Percentiles rank a stretch among this genome's conserved stretches.
These are phyloP conservation scores for Pseudomugil tenellus DNA, from an alignment of 2,797 vertebrate genomes.

Conservation along the genomic window DNA sequence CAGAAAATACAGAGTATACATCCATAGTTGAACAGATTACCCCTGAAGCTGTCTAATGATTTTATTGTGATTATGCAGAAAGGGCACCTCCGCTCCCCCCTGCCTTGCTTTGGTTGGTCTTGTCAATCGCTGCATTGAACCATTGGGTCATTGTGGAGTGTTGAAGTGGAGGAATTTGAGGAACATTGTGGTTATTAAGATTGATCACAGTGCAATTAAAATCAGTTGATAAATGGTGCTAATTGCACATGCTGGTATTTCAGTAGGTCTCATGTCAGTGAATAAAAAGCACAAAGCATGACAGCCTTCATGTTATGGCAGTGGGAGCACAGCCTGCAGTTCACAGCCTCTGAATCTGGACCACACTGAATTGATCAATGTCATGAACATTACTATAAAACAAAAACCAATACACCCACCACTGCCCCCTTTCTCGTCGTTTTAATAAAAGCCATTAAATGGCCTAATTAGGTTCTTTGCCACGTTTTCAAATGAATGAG, in stretches of 20 bases:
- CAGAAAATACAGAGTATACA: neutral
- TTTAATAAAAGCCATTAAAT: constrained; percentile 4
- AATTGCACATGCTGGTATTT: constrained; percentile 55
- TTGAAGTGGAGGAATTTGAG: constrained; percentile 35
- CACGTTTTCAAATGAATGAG: neutral
- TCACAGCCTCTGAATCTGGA: constrained; percentile 44
- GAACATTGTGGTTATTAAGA: constrained; percentile 35
- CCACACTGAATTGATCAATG: constrained; percentile 50
- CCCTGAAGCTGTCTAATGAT: neutral
- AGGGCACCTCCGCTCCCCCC: constrained; percentile 1
- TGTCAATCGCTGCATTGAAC: constrained; percentile 49
- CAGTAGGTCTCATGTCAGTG: constrained; percentile 48
- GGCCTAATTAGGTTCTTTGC: constrained; percentile 7
- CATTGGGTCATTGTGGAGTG: constrained; percentile 26
- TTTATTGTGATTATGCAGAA: constrained; percentile 31
- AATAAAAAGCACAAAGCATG: constrained; percentile 52
- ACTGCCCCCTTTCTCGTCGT: neutral
- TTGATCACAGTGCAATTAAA: constrained; percentile 48
- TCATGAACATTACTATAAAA: constrained; percentile 27
- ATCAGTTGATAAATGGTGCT: constrained; percentile 55
- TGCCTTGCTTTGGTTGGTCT: constrained; percentile 47
- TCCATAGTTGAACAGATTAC: neutral
- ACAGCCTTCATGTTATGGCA: constrained; percentile 42
- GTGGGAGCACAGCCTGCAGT: constrained; percentile 4
- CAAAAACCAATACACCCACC: neutral